phyloP scores from a whole-genome alignment of 92 coral and sea anemone species.

The Epizoanthus scotinus region DNA sequence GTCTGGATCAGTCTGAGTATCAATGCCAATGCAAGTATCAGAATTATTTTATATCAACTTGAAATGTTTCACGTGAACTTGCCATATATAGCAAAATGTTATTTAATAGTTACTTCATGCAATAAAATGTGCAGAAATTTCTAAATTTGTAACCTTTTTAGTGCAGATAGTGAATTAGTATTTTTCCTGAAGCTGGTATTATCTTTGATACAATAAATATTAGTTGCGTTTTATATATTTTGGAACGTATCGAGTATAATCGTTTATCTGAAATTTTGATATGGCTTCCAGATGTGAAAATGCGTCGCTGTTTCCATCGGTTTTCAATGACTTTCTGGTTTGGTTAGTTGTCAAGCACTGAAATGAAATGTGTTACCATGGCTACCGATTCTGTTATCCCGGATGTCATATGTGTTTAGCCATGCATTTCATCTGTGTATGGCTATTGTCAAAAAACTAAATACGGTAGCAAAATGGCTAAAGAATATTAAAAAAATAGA shows the following conservation, averaged over 20 bases:
- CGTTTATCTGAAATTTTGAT: slow-evolving; percentile 2
- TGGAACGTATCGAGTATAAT: background rate
- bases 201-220: background rate
- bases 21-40: too few species aligned
- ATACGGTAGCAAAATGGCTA: background rate
- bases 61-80: too few species aligned
- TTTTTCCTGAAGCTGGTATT: too few species aligned
- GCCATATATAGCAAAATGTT: too few species aligned
- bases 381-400: background rate
- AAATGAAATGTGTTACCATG: slow-evolving; percentile 13
- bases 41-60: too few species aligned
- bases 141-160: background rate
- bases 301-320: background rate
- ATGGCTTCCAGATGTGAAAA: too few species aligned
- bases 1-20: too few species aligned
- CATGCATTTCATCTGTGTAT: background rate
- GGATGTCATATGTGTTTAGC: background rate
- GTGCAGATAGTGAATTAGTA: too few species aligned
- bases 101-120: slow-evolving; percentile 8
- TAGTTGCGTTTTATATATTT: background rate
- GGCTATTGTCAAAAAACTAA: background rate
- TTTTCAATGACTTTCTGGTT: background rate
- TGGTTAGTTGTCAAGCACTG: background rate
- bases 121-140: slow-evolving; percentile 14
- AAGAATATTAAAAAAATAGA: background rate